These are phyloP conservation scores for Penaeus indicus DNA, from an alignment of 1,140 invertebrate species.

Conservation along the genomic window DNA sequence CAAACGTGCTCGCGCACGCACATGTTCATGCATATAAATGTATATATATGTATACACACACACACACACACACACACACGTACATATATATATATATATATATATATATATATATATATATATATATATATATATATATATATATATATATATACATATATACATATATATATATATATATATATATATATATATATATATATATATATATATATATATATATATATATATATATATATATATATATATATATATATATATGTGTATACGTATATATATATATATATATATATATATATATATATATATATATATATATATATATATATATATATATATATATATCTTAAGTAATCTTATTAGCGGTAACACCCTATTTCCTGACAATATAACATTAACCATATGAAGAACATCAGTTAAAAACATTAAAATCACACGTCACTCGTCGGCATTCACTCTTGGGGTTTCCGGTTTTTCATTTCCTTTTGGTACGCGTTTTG, in stretches of 20 bases:
- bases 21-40: background rate
- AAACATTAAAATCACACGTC: too few relatives aligned
- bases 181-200: slow-evolving; percentile 16
- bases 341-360: too few relatives aligned
- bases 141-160: slow-evolving; percentile 19
- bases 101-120: background rate
- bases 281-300: too few relatives aligned
- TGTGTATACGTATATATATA: background rate
- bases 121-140: slow-evolving; percentile 1
- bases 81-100: background rate
- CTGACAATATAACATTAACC: too few relatives aligned
- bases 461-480: too few relatives aligned
- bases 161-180: slow-evolving; percentile 15
- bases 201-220: slow-evolving; percentile 20
- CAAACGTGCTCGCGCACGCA: background rate
- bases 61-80: background rate
- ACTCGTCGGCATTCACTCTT: too few relatives aligned
- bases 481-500: too few relatives aligned
- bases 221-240: slow-evolving; percentile 4
- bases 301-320: too few relatives aligned
- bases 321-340: too few relatives aligned
- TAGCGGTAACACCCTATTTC: too few relatives aligned
- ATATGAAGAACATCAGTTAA: too few relatives aligned
- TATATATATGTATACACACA: slow-evolving; percentile 1
- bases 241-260: slow-evolving; percentile 17